phyloP scores from a whole-genome alignment of 2,888 invertebrate genomes.

The Caenorhabditis doughertyi region DNA sequence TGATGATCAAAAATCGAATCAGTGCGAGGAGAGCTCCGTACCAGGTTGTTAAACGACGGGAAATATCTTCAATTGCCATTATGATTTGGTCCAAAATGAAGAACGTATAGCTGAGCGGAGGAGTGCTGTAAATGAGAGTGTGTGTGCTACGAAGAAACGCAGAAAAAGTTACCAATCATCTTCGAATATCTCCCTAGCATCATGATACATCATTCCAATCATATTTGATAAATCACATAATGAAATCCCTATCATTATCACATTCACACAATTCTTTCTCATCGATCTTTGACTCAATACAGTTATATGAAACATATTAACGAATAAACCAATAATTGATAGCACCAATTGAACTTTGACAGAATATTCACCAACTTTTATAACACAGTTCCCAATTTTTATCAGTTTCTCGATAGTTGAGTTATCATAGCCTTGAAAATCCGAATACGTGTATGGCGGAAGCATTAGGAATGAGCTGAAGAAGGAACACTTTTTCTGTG shows the following conservation, averaged over 20 bases:
- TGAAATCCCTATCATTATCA: background rate
- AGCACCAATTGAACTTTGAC: background rate
- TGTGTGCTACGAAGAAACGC: background rate
- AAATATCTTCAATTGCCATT: background rate
- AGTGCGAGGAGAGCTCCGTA: background rate
- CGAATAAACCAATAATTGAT: background rate
- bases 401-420: too few relatives aligned
- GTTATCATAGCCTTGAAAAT: too few relatives aligned
- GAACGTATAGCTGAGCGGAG: background rate
- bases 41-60: constrained; percentile 1
- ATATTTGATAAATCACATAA: background rate
- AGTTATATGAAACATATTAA: background rate
- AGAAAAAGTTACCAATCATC: background rate
- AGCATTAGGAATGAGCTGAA: too few relatives aligned
- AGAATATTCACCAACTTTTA: too few relatives aligned
- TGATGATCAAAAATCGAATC: background rate
- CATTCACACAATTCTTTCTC: background rate
- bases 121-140: background rate
- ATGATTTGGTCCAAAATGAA: background rate
- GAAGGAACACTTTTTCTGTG: too few relatives aligned
- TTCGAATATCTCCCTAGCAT: too few relatives aligned
- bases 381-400: too few relatives aligned
- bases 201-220: too few relatives aligned
- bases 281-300: background rate
- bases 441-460: too few relatives aligned